Evolutionary conservation across 2,888 invertebrate species (phyloP), one percentile per base, ranked within the genome.

Genomic region (Apodemia duryi): DNA sequence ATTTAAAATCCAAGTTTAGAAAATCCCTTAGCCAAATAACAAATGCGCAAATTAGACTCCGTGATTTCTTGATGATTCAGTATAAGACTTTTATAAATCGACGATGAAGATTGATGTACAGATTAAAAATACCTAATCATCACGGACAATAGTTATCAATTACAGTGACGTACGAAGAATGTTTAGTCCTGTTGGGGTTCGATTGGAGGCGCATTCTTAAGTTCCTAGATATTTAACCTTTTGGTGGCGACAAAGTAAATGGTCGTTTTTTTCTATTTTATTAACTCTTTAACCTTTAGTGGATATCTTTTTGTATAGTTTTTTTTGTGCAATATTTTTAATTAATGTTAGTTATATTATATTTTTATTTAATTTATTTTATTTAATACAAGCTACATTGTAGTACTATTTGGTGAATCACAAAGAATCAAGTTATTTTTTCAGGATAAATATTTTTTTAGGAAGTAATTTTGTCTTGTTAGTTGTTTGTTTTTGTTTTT

Each of bases 141-240:
- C 43, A 57, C n/a, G 52, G 54, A 63, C 63, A 60, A 60, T 60
- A 60, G 57, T 60, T 7, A 60, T 60, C 57, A 60, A 32, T 60
- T 60, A 35, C 57, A 60, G 6, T 60, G 57, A 32, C 57, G 32
- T 11, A 35, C n/a, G 57, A n/a, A 60, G 57, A 60, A 60, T 60
- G 35, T 60, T 60, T 66, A 64, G 54, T 65, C 60, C 57, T 65
- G 66, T 70, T 68, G 66, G 41, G 66, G 66, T 70, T 70, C 68
- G 72, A 73, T 78, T 75, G 76, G 65, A 69, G 66, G 66, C 71
- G 72, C 70, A 76, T 80, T 83, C 78, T 79, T 79, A 82, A 76
- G 82, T 76, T 71, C 70, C 77, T 82, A 80, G 78, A 78, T n/a
- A 79, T 81, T 82, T 82, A 75, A 73, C 63, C 65, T 66, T 29